Conservation (phyloP, 2,888 invertebrate genomes). For the Coenonympha arcania region DNA sequence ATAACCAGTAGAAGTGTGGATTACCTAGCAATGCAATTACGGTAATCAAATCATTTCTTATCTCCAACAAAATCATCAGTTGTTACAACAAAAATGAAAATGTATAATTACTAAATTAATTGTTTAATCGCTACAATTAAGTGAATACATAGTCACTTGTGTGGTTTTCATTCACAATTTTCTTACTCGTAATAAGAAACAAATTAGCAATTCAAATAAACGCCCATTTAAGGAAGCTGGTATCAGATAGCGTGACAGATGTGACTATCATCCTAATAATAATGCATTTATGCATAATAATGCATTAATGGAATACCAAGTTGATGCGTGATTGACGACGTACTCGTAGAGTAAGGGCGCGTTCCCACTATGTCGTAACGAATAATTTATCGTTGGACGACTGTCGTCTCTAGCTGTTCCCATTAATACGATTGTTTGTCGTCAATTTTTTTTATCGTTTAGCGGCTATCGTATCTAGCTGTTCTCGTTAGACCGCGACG, state of each 20-base stretch:
- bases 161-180: background rate
- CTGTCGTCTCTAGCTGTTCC: too few species aligned
- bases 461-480: too few species aligned
- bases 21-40: too few species aligned
- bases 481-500: too few species aligned
- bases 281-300: too few species aligned
- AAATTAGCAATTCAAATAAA: background rate
- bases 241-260: background rate
- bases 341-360: background rate
- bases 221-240: conserved; percentile 1
- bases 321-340: conserved; percentile 2
- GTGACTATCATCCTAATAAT: background rate
- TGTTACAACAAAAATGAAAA: background rate
- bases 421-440: too few species aligned
- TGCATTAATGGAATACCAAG: too few species aligned
- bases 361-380: too few species aligned
- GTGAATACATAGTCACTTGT: background rate
- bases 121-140: background rate
- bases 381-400: too few species aligned
- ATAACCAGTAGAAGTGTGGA: too few species aligned
- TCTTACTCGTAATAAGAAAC: background rate
- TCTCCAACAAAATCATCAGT: background rate
- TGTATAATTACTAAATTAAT: background rate
- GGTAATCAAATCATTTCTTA: too few species aligned
- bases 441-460: too few species aligned